These are phyloP conservation scores for Tricholaema leucomelas DNA, from an alignment of 2,113 vertebrate species.

Conservation along the genomic window DNA sequence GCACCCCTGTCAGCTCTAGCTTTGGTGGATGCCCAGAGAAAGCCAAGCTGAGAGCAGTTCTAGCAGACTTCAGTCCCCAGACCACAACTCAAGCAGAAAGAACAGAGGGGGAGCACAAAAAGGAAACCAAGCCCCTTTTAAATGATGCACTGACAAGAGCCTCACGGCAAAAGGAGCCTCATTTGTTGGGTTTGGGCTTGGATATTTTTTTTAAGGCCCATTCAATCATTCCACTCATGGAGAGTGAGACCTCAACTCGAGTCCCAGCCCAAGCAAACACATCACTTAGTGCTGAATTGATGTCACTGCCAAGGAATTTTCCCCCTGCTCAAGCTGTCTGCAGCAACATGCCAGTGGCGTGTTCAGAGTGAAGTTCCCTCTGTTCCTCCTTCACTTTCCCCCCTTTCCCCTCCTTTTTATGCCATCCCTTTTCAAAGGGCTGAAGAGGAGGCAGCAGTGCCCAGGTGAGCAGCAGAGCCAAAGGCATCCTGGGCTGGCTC, in stretches of 20 bases:
- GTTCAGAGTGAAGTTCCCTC: not conserved
- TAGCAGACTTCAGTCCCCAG: not conserved
- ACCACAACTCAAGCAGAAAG: not conserved
- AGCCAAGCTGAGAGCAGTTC: not conserved
- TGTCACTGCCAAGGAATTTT: conserved; percentile 72
- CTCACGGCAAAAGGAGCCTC: not conserved
- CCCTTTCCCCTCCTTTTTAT: not conserved
- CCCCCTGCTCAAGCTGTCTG: conserved; percentile 54
- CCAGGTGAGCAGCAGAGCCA: no score
- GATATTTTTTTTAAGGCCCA: not conserved
- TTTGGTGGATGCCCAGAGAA: not conserved
- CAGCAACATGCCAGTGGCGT: conserved; percentile 53
- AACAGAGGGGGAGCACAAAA: not conserved
- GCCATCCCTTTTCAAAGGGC: not conserved
- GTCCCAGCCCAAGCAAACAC: conserved; percentile 58
- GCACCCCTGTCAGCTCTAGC: not conserved
- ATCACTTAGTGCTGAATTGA: conserved; percentile 55
- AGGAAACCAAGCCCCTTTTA: not conserved
- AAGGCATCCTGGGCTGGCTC: no score
- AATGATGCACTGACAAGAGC: not conserved
- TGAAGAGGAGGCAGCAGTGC: no score
- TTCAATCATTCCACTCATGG: conserved; percentile 27
- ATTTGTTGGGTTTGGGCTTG: not conserved
- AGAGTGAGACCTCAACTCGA: conserved; percentile 35
- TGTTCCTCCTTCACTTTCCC: not conserved